Percentiles rank a stretch among this genome's conserved stretches.
Conservation (phyloP, 35 echinoderm and acorn worm genomes). For the Heliocidaris tuberculata region DNA sequence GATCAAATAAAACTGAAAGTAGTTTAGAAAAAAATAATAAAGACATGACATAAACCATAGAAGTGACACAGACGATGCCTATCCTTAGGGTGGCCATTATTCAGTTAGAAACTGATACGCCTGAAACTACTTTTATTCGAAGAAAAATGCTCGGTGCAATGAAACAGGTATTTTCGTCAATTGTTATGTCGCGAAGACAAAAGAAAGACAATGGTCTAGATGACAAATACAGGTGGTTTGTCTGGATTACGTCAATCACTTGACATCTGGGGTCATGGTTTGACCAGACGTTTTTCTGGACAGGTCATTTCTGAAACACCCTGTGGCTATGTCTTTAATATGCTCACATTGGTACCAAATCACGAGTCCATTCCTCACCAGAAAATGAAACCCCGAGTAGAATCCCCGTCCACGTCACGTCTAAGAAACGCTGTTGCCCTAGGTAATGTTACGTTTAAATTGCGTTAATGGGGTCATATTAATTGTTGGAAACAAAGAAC, state of each 20-base stretch:
- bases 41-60: too few relatives aligned
- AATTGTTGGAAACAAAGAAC: neutral
- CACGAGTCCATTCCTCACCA: neutral
- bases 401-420: neutral
- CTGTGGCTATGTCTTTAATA: neutral
- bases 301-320: neutral
- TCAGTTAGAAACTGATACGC: neutral
- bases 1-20: too few relatives aligned
- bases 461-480: neutral
- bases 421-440: neutral
- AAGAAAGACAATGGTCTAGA: neutral
- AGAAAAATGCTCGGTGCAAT: neutral
- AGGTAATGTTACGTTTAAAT: neutral
- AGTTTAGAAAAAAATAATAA: neutral
- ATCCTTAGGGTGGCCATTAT: neutral
- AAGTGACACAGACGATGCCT: too few relatives aligned
- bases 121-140: neutral
- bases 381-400: neutral
- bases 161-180: neutral
- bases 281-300: neutral
- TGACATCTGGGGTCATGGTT: neutral
- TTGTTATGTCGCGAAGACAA: neutral
- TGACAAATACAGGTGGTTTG: neutral
- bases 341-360: neutral
- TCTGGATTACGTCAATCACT: neutral